phyloP scores from a whole-genome alignment of 2,113 vertebrate species.

The Tonatia bakeri region DNA sequence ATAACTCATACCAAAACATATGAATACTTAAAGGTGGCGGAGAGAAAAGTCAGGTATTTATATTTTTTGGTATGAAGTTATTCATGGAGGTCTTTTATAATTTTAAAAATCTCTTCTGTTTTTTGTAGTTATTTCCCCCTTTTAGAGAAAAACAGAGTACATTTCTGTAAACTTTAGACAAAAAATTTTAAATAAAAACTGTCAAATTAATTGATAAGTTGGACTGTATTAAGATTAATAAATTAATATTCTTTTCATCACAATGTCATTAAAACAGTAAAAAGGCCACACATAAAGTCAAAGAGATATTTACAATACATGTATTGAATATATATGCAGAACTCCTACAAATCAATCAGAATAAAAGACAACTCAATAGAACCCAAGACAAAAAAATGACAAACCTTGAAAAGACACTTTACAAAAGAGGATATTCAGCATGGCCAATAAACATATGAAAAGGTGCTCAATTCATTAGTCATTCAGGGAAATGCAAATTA shows the following conservation, averaged over 20 bases:
- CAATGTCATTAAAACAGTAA: background rate
- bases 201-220: background rate
- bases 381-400: background rate
- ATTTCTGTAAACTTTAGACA: background rate
- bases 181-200: background rate
- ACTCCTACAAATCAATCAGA: background rate
- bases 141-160: background rate
- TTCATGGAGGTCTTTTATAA: background rate
- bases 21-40: background rate
- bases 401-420: background rate
- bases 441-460: background rate
- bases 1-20: background rate
- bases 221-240: background rate
- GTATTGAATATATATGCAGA: background rate
- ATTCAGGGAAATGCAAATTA: slow-evolving; percentile 18
- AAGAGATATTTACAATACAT: background rate
- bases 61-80: background rate
- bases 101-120: background rate
- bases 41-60: background rate
- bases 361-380: slow-evolving; percentile 1
- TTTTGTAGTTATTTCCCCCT: background rate
- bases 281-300: slow-evolving; percentile 5
- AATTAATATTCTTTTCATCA: background rate
- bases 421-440: background rate
- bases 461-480: slow-evolving; percentile 13